Evolutionary conservation across 2,113 vertebrate species (phyloP).

Genomic region (Patagioenas fasciata): DNA sequence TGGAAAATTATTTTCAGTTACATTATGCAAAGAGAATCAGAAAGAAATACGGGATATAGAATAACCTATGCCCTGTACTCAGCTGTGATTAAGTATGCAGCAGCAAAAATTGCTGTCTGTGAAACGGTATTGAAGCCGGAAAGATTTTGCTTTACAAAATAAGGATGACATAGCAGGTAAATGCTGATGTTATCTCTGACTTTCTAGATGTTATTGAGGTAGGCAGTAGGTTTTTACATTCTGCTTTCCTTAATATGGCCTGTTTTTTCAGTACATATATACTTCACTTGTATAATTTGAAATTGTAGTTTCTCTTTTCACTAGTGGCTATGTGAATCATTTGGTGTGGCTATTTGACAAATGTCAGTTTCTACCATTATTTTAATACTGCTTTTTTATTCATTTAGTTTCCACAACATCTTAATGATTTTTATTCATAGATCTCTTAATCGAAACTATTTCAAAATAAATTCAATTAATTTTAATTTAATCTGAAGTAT

Average conservation of each 20-base stretch:
- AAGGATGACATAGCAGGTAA: neutral
- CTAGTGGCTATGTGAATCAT: neutral
- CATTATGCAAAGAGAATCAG: constrained; percentile 28
- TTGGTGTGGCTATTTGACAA: neutral
- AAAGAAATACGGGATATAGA: neutral
- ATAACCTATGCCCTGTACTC: neutral
- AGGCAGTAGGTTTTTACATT: neutral
- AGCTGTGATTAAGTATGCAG: neutral
- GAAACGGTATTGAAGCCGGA: neutral
- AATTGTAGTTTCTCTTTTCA: neutral
- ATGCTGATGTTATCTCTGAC: neutral
- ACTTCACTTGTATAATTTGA: neutral
- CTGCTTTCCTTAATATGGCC: neutral
- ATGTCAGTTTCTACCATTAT: neutral
- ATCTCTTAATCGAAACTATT: neutral
- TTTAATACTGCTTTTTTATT: neutral
- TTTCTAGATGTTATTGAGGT: neutral
- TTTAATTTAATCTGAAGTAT: neutral
- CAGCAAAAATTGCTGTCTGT: neutral
- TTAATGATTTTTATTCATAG: neutral
- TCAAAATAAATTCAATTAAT: no score
- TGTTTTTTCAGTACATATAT: neutral
- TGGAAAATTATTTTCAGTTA: constrained; percentile 54
- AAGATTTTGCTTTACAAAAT: neutral
- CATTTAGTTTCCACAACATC: neutral